phyloP scores from a whole-genome alignment of 2,797 vertebrate species.

The Ctenochaetus hawaiiensis region DNA sequence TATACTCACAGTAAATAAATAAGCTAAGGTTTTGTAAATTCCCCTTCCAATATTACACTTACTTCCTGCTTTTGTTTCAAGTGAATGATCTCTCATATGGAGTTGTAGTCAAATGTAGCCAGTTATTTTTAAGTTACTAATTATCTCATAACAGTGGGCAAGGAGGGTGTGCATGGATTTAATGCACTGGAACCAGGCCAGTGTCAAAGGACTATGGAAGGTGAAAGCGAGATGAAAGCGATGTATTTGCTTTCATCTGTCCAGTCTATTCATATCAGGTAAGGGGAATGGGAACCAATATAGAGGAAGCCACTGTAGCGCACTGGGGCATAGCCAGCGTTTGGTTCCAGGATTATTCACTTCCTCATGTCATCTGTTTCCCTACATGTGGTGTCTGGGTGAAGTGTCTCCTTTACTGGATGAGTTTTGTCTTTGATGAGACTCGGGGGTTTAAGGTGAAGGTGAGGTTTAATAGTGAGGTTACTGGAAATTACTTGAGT shows the following conservation, averaged over 20 bases:
- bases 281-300: slow-evolving; percentile 27
- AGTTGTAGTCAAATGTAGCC: neutral
- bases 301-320: slow-evolving; percentile 24
- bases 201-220: slow-evolving; percentile 54
- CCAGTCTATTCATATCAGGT: slow-evolving; percentile 55
- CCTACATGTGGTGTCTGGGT: slow-evolving; percentile 26
- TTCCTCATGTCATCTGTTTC: slow-evolving; percentile 54
- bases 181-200: slow-evolving; percentile 35
- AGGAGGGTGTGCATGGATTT: slow-evolving; percentile 27
- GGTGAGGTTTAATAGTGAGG: slow-evolving; percentile 45
- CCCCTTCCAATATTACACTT: slow-evolving; percentile 9
- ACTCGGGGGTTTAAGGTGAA: slow-evolving; percentile 15
- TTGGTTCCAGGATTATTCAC: slow-evolving; percentile 41
- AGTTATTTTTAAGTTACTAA: slow-evolving; percentile 46
- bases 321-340: slow-evolving; percentile 12
- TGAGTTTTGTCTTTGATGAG: slow-evolving; percentile 24
- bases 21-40: slow-evolving; percentile 1
- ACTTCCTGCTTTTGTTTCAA: slow-evolving; percentile 5
- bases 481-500: slow-evolving; percentile 45
- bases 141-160: slow-evolving; percentile 45
- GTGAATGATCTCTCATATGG: neutral
- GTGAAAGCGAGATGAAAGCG: slow-evolving; percentile 57
- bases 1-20: neutral
- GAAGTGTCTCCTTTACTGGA: slow-evolving; percentile 35
- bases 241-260: slow-evolving; percentile 61